Evolutionary conservation across 2,797 vertebrate genomes (phyloP).

Genomic region (Dipus sagitta): DNA sequence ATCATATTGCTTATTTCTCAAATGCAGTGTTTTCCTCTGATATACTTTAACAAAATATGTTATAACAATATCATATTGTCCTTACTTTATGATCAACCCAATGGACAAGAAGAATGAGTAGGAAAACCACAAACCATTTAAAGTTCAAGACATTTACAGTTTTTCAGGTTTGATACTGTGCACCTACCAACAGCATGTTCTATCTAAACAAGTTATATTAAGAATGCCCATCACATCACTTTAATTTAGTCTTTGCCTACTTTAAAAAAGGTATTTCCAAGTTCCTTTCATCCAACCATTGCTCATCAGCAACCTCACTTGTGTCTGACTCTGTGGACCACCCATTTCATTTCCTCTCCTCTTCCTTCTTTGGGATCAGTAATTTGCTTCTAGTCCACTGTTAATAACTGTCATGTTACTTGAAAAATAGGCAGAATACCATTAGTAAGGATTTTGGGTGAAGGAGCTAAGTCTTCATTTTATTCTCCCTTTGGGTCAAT

Average conservation of each 20-base stretch:
- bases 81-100: not conserved
- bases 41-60: conserved; percentile 10
- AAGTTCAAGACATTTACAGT: not conserved
- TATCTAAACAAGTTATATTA: not conserved
- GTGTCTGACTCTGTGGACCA: not conserved
- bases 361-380: not conserved
- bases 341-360: not conserved
- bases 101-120: not conserved
- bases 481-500: not conserved
- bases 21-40: not conserved
- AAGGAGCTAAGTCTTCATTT: not conserved
- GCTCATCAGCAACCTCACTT: not conserved
- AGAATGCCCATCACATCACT: not conserved
- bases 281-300: not conserved
- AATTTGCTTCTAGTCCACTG: not conserved
- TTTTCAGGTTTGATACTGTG: not conserved
- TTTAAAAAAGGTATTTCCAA: not conserved
- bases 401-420: not conserved
- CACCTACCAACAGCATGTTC: not conserved
- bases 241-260: not conserved
- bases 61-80: not conserved
- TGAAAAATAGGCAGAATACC: not conserved
- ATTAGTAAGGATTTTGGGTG: not conserved
- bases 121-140: not conserved
- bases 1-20: not conserved